These are phyloP conservation scores for Chunga burmeisteri DNA, from an alignment of 2,113 vertebrate species.

Conservation along the genomic window DNA sequence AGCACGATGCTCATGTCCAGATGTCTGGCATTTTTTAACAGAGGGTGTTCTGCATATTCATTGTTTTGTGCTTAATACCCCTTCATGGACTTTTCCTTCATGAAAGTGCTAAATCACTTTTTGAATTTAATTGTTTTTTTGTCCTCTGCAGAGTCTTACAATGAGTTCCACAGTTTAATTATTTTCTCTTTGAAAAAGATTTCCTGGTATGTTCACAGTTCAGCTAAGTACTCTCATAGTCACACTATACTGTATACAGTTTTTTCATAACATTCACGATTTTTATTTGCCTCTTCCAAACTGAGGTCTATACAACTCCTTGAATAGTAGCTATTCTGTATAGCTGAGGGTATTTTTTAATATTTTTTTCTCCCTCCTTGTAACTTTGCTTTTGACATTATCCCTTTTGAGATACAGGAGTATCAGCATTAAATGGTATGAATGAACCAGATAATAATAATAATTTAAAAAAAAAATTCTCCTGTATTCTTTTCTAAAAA, in stretches of 20 bases:
- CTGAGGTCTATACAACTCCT: background rate
- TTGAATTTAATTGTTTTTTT: background rate
- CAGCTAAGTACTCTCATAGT: background rate
- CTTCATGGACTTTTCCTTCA: background rate
- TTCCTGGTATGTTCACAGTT: background rate
- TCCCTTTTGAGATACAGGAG: background rate
- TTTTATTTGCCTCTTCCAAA: background rate
- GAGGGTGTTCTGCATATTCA: background rate
- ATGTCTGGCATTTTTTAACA: background rate
- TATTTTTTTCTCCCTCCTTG: background rate
- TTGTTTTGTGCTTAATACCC: background rate
- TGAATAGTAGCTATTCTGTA: background rate
- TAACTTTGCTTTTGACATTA: background rate
- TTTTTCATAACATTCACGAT: fast-evolving
- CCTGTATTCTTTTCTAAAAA: background rate
- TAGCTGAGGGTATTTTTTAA: fast-evolving
- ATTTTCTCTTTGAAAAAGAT: background rate
- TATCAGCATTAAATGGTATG: background rate
- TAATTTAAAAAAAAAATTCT: background rate
- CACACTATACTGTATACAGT: background rate
- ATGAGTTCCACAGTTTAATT: background rate
- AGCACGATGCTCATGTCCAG: background rate
- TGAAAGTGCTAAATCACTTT: background rate
- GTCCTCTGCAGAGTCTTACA: background rate
- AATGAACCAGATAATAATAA: background rate